A percentile compares a stretch with the other conserved stretches of the same genome.
These are phyloP conservation scores for Bombus confusus DNA, from an alignment of 1,140 invertebrate genomes.

Conservation along the genomic window DNA sequence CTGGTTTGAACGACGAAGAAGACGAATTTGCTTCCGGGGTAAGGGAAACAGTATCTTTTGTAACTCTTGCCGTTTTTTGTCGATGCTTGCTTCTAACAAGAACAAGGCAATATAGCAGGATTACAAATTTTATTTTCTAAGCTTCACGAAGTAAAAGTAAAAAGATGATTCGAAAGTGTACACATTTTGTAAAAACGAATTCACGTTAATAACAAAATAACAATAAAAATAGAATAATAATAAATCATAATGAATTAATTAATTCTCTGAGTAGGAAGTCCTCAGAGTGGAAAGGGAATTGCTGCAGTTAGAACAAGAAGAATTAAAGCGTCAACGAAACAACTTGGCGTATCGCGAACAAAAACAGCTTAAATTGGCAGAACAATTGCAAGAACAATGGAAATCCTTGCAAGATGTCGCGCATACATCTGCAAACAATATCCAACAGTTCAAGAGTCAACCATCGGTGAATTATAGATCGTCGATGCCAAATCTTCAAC, in stretches of 20 bases:
- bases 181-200: neutral
- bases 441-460: constrained; percentile 71
- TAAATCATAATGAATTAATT: neutral
- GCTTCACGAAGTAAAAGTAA: neutral
- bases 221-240: neutral
- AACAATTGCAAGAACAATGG: constrained; percentile 80
- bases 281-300: constrained; percentile 89
- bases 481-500: constrained; percentile 87
- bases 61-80: neutral
- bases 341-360: constrained; percentile 86
- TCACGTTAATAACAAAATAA: too few relatives aligned
- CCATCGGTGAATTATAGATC: constrained; percentile 84
- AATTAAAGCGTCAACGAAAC: constrained; percentile 88
- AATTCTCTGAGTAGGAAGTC: constrained; percentile 83
- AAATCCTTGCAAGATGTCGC: constrained; percentile 79
- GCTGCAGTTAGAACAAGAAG: constrained; percentile 89
- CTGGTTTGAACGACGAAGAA: constrained; percentile 71
- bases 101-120: neutral
- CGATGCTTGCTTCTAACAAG: constrained; percentile 34
- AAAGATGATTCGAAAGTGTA: neutral
- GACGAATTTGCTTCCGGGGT: constrained; percentile 78
- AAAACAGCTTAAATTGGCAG: constrained; percentile 77
- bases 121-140: neutral
- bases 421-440: constrained; percentile 63
- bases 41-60: constrained; percentile 58